These are phyloP conservation scores for Caenorhabditis becei DNA, from an alignment of 2,888 invertebrate genomes.

Conservation along the genomic window DNA sequence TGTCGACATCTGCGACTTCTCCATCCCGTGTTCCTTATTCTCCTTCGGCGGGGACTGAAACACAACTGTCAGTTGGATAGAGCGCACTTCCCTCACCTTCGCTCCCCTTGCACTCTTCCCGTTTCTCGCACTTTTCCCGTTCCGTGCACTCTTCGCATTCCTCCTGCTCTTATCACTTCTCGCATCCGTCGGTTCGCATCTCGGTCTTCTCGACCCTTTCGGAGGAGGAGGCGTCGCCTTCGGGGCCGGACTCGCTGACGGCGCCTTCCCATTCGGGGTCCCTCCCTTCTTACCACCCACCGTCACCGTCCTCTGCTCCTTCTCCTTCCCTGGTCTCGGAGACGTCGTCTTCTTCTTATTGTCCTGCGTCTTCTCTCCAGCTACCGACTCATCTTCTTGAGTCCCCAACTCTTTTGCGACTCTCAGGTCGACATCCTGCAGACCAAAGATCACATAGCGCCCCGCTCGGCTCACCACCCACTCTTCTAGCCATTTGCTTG, in stretches of 20 bases:
- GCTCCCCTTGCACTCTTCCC: background rate
- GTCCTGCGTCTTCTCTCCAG: constrained; percentile 4
- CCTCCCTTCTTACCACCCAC: constrained; percentile 5
- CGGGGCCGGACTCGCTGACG: background rate
- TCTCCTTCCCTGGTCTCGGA: constrained; percentile 4
- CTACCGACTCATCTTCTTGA: constrained; percentile 45
- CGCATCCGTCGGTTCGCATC: constrained; percentile 13
- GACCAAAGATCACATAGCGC: background rate
- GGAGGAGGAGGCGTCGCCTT: background rate
- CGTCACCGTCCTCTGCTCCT: constrained; percentile 23
- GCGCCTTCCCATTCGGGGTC: constrained; percentile 13
- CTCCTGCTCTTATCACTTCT: background rate
- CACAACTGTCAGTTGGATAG: no score
- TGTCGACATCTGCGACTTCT: background rate
- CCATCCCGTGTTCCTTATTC: no score
- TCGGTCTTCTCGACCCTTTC: constrained; percentile 26
- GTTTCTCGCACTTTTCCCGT: no score
- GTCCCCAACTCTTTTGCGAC: constrained; percentile 23
- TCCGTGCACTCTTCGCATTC: background rate
- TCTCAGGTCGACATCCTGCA: constrained; percentile 33
- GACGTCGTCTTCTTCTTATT: constrained; percentile 3
- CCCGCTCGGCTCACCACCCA: no score
- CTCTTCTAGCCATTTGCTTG: constrained; percentile 49
- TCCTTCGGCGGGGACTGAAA: no score
- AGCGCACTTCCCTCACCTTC: background rate